phyloP scores from a whole-genome alignment of 2,888 invertebrate genomes.

The Monoplex corrugatus region DNA sequence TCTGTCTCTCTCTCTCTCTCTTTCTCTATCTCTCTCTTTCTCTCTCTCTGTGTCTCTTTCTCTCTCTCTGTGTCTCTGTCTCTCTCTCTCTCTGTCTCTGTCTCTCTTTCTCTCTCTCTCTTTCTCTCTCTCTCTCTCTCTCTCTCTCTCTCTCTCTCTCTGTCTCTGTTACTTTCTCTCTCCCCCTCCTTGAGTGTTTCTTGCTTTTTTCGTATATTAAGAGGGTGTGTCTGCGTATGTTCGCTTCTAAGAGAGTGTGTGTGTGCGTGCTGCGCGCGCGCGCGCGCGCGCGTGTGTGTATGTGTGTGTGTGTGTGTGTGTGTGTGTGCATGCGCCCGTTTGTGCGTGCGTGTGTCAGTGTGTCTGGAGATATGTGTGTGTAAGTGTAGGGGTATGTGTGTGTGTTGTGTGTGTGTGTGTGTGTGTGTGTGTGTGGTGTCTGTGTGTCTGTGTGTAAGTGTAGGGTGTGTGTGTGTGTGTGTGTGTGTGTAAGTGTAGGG shows the following conservation, averaged over 20 bases:
- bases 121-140: conserved; percentile 6
- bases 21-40: background rate
- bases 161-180: background rate
- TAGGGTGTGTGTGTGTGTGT: no score
- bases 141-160: conserved; percentile 17
- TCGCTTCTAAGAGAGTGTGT: background rate
- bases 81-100: background rate
- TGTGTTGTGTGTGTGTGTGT: no score
- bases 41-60: background rate
- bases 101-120: background rate
- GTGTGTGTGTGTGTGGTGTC: no score
- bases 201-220: background rate
- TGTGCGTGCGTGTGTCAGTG: no score
- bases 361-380: no score
- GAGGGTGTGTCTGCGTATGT: background rate
- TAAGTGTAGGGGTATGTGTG: no score
- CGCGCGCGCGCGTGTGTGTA: background rate
- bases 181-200: background rate
- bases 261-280: background rate
- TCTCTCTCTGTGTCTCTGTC: background rate
- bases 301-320: background rate
- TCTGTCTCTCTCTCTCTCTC: background rate
- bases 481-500: no score
- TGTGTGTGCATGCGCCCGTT: background rate
- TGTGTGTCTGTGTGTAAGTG: no score